Evolutionary conservation across 2,113 vertebrate species (phyloP).

Genomic region (Mustela lutreola): DNA sequence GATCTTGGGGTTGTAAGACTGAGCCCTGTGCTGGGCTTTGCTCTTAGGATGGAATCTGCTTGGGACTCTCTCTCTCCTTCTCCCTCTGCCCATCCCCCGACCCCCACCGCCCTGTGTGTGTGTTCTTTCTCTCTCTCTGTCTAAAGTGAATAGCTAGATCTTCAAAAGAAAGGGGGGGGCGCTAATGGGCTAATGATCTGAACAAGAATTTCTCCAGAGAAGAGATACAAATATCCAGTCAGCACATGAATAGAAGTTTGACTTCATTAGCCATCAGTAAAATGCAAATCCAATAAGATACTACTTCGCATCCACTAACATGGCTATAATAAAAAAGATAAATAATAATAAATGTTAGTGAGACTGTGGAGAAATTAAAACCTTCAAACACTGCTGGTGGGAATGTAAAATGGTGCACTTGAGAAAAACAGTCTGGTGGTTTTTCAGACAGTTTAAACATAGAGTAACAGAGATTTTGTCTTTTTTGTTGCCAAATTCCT

Average conservation of each 20-base stretch:
- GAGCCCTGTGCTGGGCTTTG: not conserved
- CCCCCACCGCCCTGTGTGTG: not conserved
- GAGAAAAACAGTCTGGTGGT: not conserved
- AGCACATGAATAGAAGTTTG: not conserved
- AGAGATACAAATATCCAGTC: not conserved
- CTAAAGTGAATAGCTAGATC: not conserved
- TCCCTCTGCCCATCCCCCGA: not conserved
- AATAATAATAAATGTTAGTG: not conserved
- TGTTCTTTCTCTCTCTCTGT: not conserved
- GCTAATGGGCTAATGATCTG: not conserved
- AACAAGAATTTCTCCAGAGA: not conserved
- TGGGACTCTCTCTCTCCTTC: not conserved
- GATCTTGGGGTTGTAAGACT: not conserved
- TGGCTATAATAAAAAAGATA: not conserved
- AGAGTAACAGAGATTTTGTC: not conserved
- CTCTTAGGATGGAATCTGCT: not conserved
- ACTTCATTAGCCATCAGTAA: not conserved
- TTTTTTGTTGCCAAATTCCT: not conserved
- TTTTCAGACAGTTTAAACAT: not conserved
- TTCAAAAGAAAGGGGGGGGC: not conserved
- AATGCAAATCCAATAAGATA: not conserved
- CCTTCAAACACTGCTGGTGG: not conserved
- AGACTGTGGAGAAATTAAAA: not conserved
- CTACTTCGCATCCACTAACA: not conserved
- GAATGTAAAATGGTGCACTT: not conserved